Conservation (phyloP, 2,888 invertebrate species). For the Hipparchia semele region DNA sequence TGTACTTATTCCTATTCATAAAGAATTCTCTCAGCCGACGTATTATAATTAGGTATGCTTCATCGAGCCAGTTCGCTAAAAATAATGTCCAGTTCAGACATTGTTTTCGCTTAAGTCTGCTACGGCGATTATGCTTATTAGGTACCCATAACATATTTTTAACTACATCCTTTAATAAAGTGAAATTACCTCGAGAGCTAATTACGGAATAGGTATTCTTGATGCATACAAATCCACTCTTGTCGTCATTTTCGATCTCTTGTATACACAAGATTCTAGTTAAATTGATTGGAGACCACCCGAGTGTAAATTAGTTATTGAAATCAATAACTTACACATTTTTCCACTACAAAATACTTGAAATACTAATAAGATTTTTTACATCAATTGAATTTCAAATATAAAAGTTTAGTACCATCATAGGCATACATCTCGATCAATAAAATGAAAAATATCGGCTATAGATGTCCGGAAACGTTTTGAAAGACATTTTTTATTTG, state of each 20-base stretch:
- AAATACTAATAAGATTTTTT: slow-evolving; percentile 9
- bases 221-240: slow-evolving; percentile 4
- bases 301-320: background rate
- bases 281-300: slow-evolving; percentile 11
- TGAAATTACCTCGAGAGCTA: slow-evolving; percentile 15
- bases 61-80: slow-evolving; percentile 21
- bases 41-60: slow-evolving; percentile 18
- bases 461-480: slow-evolving; percentile 41
- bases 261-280: background rate
- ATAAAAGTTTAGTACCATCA: slow-evolving; percentile 29
- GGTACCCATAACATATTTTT: slow-evolving; percentile 20
- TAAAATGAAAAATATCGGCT: slow-evolving; percentile 42
- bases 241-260: background rate
- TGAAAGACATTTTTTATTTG: slow-evolving; percentile 34
- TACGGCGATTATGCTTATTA: slow-evolving; percentile 22
- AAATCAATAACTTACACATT: slow-evolving; percentile 9
- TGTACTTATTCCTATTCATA: background rate
- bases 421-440: slow-evolving; percentile 36
- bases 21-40: slow-evolving; percentile 2
- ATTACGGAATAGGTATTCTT: slow-evolving; percentile 17
- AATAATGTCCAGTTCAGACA: slow-evolving; percentile 17
- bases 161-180: slow-evolving; percentile 19
- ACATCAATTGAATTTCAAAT: background rate
- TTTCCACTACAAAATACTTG: background rate
- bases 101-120: slow-evolving; percentile 19